A percentile compares a stretch with the other conserved stretches of the same genome.
phyloP scores from a whole-genome alignment of 2,113 vertebrate genomes.

The Oncorhynchus keta region DNA sequence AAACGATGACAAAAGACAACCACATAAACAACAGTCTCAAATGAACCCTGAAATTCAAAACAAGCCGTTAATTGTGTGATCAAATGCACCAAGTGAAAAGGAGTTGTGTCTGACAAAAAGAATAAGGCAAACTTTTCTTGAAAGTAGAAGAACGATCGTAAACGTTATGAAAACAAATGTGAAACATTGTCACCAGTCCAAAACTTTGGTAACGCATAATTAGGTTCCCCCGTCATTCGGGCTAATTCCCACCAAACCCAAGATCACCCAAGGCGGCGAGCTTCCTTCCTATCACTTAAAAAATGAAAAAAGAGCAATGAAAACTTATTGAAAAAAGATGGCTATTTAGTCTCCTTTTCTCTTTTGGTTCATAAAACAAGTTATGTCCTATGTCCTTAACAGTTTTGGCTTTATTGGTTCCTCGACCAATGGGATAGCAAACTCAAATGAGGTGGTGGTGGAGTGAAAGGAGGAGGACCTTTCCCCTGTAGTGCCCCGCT shows the following conservation, averaged over 20 bases:
- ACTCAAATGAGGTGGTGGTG: neutral
- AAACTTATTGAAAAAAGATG: slow-evolving; percentile 50
- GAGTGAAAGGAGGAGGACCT: slow-evolving; percentile 7
- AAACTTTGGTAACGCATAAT: slow-evolving; percentile 81
- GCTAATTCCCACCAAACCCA: slow-evolving; percentile 3
- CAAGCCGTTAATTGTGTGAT: neutral
- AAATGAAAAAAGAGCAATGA: slow-evolving; percentile 45
- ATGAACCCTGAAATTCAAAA: slow-evolving; percentile 47
- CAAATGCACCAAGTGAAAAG: slow-evolving; percentile 40
- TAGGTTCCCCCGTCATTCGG: slow-evolving; percentile 50
- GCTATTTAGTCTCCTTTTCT: slow-evolving; percentile 46
- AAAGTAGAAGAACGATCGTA: neutral
- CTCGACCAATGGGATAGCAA: slow-evolving; percentile 33
- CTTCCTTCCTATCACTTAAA: slow-evolving; percentile 23
- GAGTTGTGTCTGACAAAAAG: slow-evolving; percentile 17
- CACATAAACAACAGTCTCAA: neutral
- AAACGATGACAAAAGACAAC: neutral
- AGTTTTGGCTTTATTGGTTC: slow-evolving; percentile 60
- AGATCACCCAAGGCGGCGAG: slow-evolving; percentile 7
- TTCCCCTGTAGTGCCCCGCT: slow-evolving; percentile 8
- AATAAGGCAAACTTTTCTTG: slow-evolving; percentile 51
- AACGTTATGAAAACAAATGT: slow-evolving; percentile 15
- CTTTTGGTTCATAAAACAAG: slow-evolving; percentile 52
- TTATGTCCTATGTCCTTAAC: slow-evolving; percentile 4
- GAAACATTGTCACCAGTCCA: slow-evolving; percentile 55